These are phyloP conservation scores for Formica aserva DNA, from an alignment of 2,888 invertebrate genomes.

Conservation along the genomic window DNA sequence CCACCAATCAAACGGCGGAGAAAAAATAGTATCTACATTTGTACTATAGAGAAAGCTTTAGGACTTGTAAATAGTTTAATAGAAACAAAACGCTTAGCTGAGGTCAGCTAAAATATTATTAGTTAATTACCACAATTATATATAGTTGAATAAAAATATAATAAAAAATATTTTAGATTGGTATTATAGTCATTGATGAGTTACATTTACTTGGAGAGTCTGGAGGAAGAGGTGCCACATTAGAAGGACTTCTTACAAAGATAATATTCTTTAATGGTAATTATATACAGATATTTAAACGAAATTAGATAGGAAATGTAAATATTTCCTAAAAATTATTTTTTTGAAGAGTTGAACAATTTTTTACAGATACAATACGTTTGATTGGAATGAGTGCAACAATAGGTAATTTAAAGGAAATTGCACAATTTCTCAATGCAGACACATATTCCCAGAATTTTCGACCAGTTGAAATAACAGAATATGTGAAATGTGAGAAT, in stretches of 20 bases:
- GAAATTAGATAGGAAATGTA: conserved; percentile 18
- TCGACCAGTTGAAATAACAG: conserved; percentile 94
- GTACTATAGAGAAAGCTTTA: conserved; percentile 97
- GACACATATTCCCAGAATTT: conserved; percentile 94
- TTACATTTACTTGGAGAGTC: conserved; percentile 96
- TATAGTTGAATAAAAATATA: background rate
- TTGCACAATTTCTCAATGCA: conserved; percentile 93
- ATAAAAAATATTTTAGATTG: conserved; percentile 75
- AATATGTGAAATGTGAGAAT: conserved; percentile 92
- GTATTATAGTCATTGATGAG: conserved; percentile 93
- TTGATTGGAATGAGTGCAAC: conserved; percentile 99
- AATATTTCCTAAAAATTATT: conserved; percentile 39
- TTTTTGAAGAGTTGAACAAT: conserved; percentile 32
- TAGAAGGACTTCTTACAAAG: conserved; percentile 95
- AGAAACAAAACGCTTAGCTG: conserved; percentile 90
- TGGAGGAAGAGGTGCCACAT: conserved; percentile 92
- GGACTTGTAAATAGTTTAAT: conserved; percentile 94
- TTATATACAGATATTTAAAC: conserved; percentile 11
- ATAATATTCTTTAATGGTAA: conserved; percentile 90
- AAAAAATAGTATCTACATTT: conserved; percentile 94
- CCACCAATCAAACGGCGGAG: conserved; percentile 93
- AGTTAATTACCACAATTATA: background rate
- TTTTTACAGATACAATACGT: conserved; percentile 89
- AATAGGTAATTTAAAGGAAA: conserved; percentile 94
- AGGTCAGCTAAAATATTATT: conserved; percentile 72